Percentiles rank a stretch among this genome's conserved stretches.
phyloP scores from a whole-genome alignment of 64 coral and sea anemone genomes.

The Pachyseris speciosa region DNA sequence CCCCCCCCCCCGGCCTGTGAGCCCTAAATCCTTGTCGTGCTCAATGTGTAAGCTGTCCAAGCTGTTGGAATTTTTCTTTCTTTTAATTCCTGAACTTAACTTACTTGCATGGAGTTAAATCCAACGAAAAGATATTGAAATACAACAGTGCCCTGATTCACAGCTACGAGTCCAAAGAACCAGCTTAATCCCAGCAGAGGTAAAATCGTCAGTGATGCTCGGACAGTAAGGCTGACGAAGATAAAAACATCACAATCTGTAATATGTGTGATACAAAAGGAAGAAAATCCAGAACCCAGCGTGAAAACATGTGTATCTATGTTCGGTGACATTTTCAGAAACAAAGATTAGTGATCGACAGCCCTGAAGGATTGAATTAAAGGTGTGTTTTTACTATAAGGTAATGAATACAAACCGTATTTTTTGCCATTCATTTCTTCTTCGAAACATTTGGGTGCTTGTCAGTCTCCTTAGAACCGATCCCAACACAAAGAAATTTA shows the following conservation, averaged over 20 bases:
- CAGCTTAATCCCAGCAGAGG: slow-evolving; percentile 54
- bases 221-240: background rate
- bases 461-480: background rate
- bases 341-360: too few species aligned
- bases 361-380: too few species aligned
- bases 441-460: background rate
- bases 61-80: too few species aligned
- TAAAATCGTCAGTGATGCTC: background rate
- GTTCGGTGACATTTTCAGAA: too few species aligned
- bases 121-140: slow-evolving; percentile 70
- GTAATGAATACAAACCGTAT: slow-evolving; percentile 5
- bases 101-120: slow-evolving; percentile 61
- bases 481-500: background rate
- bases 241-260: too few species aligned
- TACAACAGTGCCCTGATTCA: slow-evolving; percentile 33
- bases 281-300: background rate
- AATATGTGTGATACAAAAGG: background rate
- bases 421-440: slow-evolving; percentile 1
- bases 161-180: slow-evolving; percentile 43
- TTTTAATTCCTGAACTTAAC: too few species aligned
- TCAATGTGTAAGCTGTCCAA: too few species aligned
- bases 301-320: too few species aligned
- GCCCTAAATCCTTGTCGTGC: too few species aligned
- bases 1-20: too few species aligned
- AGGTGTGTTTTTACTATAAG: too few species aligned